Conservation (phyloP, 2,888 invertebrate genomes). For the Nymphalis urticae region DNA sequence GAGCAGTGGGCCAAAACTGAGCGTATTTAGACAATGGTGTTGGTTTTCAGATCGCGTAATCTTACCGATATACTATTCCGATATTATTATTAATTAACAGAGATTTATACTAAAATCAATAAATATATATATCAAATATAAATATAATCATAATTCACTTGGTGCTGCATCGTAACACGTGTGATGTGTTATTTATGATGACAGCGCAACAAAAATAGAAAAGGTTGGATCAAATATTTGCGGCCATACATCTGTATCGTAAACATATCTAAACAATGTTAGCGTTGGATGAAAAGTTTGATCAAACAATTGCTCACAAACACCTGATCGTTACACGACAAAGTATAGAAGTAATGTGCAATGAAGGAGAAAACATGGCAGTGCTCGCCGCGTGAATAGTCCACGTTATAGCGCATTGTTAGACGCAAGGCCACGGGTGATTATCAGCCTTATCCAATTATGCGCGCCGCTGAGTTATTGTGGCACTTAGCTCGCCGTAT, state of each 20-base stretch:
- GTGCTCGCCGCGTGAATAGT: constrained; percentile 39
- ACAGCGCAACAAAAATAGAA: constrained; percentile 27
- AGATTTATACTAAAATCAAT: background rate
- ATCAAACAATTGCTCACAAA: constrained; percentile 10
- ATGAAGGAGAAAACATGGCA: constrained; percentile 30
- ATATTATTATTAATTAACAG: background rate
- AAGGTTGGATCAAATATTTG: constrained; percentile 28
- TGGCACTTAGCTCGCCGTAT: constrained; percentile 49
- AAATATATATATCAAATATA: background rate
- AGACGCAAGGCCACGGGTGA: constrained; percentile 65
- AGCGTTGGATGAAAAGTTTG: background rate
- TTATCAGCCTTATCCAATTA: constrained; percentile 75
- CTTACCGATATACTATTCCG: background rate
- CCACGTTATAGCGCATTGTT: constrained; percentile 47
- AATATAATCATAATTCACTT: constrained; percentile 3
- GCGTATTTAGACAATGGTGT: constrained; percentile 38
- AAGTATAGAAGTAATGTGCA: constrained; percentile 30
- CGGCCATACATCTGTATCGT: background rate
- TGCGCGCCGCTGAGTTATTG: constrained; percentile 61
- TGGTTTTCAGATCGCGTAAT: constrained; percentile 20
- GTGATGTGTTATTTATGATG: constrained; percentile 17
- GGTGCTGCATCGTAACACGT: constrained; percentile 21
- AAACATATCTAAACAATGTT: constrained; percentile 12
- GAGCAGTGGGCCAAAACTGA: constrained; percentile 73
- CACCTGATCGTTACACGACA: constrained; percentile 16